These are phyloP conservation scores for Sparus aurata DNA, from an alignment of 2,797 vertebrate genomes.

Conservation along the genomic window DNA sequence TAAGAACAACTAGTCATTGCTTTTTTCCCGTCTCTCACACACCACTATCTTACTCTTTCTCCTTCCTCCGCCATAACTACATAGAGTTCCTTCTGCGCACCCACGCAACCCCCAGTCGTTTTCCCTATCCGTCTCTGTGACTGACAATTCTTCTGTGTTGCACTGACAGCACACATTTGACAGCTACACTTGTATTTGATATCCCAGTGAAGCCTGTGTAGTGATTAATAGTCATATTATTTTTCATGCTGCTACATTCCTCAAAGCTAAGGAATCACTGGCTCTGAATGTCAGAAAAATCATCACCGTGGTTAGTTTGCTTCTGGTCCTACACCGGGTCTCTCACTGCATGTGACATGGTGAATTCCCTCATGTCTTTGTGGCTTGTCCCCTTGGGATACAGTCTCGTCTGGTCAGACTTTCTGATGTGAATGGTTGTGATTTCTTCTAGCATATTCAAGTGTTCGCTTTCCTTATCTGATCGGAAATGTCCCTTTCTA, in stretches of 20 bases:
- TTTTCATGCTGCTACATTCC: slow-evolving; percentile 12
- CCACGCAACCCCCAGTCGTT: slow-evolving; percentile 32
- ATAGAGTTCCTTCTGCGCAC: slow-evolving; percentile 44
- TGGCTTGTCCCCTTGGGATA: slow-evolving; percentile 30
- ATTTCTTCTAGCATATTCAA: slow-evolving; percentile 44
- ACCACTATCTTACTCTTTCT: slow-evolving; percentile 41
- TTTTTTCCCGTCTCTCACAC: slow-evolving; percentile 24
- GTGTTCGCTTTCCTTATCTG: slow-evolving; percentile 18
- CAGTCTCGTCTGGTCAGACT: slow-evolving; percentile 38
- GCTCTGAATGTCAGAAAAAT: slow-evolving; percentile 41
- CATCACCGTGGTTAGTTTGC: slow-evolving; percentile 32
- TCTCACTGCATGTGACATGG: slow-evolving; percentile 31
- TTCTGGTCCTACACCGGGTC: slow-evolving; percentile 16
- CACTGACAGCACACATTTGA: slow-evolving; percentile 26
- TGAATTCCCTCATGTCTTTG: slow-evolving; percentile 35
- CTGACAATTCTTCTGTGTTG: slow-evolving; percentile 27
- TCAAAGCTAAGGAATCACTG: slow-evolving; percentile 1
- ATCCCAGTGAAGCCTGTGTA: slow-evolving; percentile 4
- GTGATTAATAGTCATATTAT: slow-evolving; percentile 10
- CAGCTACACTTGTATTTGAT: slow-evolving; percentile 15
- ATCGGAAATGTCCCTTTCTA: slow-evolving; percentile 27
- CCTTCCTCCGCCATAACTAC: slow-evolving; percentile 31
- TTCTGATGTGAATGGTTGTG: slow-evolving; percentile 38
- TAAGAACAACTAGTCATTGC: slow-evolving; percentile 50
- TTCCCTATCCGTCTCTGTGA: slow-evolving; percentile 27